These are phyloP conservation scores for Macroglossus sobrinus DNA, from an alignment of 2,113 vertebrate genomes.

Conservation along the genomic window DNA sequence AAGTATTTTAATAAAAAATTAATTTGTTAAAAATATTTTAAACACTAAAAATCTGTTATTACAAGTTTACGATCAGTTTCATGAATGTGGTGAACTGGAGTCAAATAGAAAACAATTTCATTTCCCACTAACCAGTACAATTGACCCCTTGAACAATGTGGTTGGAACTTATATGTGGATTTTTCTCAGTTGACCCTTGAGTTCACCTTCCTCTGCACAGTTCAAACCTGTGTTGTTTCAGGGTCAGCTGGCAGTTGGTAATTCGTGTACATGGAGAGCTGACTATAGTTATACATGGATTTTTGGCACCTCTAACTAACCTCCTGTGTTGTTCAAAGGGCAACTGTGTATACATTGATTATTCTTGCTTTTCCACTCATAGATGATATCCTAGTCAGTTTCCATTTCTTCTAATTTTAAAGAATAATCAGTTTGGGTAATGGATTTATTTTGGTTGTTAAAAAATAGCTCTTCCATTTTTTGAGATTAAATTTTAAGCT, in stretches of 20 bases:
- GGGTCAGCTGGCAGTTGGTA: no score
- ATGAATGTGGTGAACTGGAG: neutral
- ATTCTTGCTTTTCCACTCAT: neutral
- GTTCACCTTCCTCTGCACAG: neutral
- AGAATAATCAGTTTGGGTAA: neutral
- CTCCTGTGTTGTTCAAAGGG: neutral
- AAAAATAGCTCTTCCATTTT: neutral
- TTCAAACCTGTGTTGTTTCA: no score
- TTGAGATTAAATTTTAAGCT: neutral
- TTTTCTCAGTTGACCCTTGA: neutral
- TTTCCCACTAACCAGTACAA: neutral
- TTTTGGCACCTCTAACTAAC: neutral
- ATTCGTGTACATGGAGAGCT: neutral
- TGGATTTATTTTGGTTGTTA: neutral
- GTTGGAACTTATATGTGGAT: neutral
- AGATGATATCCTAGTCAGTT: neutral
- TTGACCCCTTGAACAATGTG: neutral
- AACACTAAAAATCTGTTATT: neutral
- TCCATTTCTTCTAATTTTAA: neutral
- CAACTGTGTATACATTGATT: neutral
- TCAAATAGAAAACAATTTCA: neutral
- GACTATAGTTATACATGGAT: neutral
- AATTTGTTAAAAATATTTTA: neutral
- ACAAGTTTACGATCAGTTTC: neutral
- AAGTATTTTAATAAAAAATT: conserved; percentile 9